phyloP scores from a whole-genome alignment of 2,888 invertebrate species.

The Lycia hirtaria region DNA sequence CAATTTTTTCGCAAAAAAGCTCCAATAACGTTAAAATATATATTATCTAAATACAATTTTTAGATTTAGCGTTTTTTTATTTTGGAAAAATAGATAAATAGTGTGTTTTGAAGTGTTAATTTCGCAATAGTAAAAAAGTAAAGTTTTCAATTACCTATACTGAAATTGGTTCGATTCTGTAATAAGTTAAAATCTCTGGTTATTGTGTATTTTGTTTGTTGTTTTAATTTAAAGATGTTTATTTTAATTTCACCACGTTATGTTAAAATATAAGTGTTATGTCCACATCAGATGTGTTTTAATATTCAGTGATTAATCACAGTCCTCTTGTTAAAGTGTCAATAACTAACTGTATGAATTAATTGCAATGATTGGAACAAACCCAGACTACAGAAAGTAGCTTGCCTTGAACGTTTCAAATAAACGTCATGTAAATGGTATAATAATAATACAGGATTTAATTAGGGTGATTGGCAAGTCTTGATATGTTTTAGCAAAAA shows the following conservation, averaged over 20 bases:
- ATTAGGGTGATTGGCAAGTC: conserved; percentile 22
- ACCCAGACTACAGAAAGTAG: conserved; percentile 46
- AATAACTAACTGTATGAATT: conserved; percentile 7
- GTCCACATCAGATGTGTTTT: conserved; percentile 65
- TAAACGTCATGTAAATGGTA: conserved; percentile 31
- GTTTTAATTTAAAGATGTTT: conserved; percentile 85
- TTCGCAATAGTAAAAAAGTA: neutral
- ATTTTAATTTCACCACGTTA: conserved; percentile 82
- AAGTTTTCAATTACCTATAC: conserved; percentile 2
- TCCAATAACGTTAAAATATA: conserved; percentile 14
- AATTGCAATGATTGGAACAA: conserved; percentile 29
- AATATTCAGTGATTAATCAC: conserved; percentile 30
- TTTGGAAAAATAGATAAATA: conserved; percentile 1
- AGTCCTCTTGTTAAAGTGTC: conserved; percentile 7
- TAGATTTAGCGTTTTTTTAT: neutral
- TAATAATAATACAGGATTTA: conserved; percentile 31
- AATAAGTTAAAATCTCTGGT: conserved; percentile 37
- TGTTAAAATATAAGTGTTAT: conserved; percentile 84
- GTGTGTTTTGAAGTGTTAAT: neutral
- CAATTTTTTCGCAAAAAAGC: neutral
- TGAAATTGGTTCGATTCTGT: conserved; percentile 12
- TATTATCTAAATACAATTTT: conserved; percentile 7
- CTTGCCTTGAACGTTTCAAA: conserved; percentile 48
- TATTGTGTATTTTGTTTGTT: conserved; percentile 75
- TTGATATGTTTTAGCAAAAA: conserved; percentile 30